These are phyloP conservation scores for Megaceryle alcyon DNA, from an alignment of 2,797 vertebrate species.

Conservation along the genomic window DNA sequence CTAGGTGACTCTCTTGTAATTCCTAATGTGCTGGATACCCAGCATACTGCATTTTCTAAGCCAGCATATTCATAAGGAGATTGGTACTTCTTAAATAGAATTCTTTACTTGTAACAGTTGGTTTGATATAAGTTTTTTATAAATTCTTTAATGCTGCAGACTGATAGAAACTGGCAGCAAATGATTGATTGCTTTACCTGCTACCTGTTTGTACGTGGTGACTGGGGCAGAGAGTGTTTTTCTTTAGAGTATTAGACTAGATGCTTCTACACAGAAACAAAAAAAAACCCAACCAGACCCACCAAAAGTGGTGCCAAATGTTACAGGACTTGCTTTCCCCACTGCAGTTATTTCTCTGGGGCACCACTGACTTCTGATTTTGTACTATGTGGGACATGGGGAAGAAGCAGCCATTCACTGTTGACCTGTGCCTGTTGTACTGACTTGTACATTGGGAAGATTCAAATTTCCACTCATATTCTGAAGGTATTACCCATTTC, in stretches of 20 bases:
- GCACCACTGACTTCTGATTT: not conserved
- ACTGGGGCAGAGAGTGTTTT: not conserved
- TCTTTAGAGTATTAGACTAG: not conserved
- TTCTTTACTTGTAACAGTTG: not conserved
- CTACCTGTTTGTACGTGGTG: not conserved
- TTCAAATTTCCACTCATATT: not conserved
- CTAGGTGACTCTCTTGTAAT: not conserved
- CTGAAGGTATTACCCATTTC: not conserved
- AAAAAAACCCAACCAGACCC: not conserved
- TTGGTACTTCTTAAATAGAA: not conserved
- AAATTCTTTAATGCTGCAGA: not conserved
- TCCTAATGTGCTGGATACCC: not conserved
- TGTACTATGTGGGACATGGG: not conserved
- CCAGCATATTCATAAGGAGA: not conserved
- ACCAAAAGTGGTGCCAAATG: not conserved
- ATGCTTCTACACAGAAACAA: not conserved
- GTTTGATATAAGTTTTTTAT: not conserved
- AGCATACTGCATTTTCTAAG: rapidly evolving
- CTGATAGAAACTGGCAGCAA: not conserved
- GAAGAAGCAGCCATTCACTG: not conserved
- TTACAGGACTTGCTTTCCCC: not conserved
- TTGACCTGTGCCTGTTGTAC: not conserved
- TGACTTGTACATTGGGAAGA: not conserved
- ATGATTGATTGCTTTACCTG: not conserved
- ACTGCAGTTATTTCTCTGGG: not conserved